phyloP scores from a whole-genome alignment of 64 coral and sea anemone genomes.

The Montipora efflorescens region DNA sequence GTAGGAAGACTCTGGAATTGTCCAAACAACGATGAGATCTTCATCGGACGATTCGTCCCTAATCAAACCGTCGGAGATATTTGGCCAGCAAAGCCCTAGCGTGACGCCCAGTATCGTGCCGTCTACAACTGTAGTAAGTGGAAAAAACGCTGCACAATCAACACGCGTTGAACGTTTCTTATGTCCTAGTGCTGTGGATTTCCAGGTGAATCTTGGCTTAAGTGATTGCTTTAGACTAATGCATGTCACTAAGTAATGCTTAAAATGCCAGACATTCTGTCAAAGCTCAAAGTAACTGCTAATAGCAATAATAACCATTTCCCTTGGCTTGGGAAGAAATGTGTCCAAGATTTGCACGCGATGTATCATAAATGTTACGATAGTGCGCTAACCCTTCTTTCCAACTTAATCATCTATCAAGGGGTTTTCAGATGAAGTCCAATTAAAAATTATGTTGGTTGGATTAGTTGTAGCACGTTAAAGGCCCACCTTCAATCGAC shows the following conservation, averaged over 20 bases:
- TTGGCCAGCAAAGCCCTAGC: constrained; percentile 81
- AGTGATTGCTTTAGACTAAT: constrained; percentile 45
- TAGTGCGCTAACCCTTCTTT: too few species aligned
- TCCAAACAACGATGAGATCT: constrained; percentile 70
- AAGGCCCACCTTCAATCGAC: too few species aligned
- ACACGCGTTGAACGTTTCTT: constrained; percentile 83
- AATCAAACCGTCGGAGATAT: constrained; percentile 83
- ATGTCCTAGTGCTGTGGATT: constrained; percentile 81
- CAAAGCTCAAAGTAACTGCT: background rate
- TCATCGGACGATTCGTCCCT: constrained; percentile 62
- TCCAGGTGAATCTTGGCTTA: constrained; percentile 78
- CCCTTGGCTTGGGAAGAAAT: too few species aligned
- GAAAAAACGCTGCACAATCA: constrained; percentile 64
- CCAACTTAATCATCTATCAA: too few species aligned
- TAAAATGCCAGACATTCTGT: constrained; percentile 25
- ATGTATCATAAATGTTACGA: too few species aligned
- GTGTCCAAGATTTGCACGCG: too few species aligned
- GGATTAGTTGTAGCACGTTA: too few species aligned
- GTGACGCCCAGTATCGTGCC: constrained; percentile 71
- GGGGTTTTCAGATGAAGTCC: too few species aligned
- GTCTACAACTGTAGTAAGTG: constrained; percentile 80
- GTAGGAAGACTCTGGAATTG: constrained; percentile 91
- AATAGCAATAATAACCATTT: too few species aligned
- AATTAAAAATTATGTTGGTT: too few species aligned
- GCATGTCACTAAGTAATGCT: constrained; percentile 49